Percentiles rank a stretch among this genome's conserved stretches.
Evolutionary conservation across 1,140 invertebrate species (phyloP).

Genomic region (Lepidurus couesii): DNA sequence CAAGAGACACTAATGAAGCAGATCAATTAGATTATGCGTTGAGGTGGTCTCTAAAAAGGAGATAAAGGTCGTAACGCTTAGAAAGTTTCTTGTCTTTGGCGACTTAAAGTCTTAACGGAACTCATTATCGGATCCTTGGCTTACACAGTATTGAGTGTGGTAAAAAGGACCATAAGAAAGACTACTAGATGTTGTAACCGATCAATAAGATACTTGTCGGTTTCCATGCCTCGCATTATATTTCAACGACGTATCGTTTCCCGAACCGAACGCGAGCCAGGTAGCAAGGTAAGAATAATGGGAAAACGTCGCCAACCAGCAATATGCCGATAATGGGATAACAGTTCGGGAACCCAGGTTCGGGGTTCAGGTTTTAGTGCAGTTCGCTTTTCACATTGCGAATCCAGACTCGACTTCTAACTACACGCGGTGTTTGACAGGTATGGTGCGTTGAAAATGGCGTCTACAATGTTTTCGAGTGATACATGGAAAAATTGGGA

Average conservation of each 20-base stretch:
- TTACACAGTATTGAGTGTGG: background rate
- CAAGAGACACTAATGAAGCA: background rate
- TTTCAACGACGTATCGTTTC: no score
- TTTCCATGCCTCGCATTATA: no score
- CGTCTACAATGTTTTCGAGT: slow-evolving; percentile 36
- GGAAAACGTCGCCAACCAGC: no score
- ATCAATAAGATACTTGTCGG: background rate
- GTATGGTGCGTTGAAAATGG: slow-evolving; percentile 33
- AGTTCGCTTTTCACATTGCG: background rate
- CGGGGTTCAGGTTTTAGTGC: background rate
- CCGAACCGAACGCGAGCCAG: no score
- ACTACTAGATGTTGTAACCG: background rate
- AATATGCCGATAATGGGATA: no score
- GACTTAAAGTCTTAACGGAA: background rate
- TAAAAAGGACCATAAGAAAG: background rate
- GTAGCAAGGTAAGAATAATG: no score
- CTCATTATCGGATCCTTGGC: background rate
- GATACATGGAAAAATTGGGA: slow-evolving; percentile 62
- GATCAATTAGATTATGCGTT: background rate
- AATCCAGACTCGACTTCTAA: background rate
- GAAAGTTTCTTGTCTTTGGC: background rate
- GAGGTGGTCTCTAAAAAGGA: background rate
- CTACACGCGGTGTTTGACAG: background rate
- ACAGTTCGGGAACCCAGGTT: background rate
- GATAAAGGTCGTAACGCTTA: background rate